Evolutionary conservation across 2,113 vertebrate genomes (phyloP).

Genomic region (Coregonus clupeaformis): DNA sequence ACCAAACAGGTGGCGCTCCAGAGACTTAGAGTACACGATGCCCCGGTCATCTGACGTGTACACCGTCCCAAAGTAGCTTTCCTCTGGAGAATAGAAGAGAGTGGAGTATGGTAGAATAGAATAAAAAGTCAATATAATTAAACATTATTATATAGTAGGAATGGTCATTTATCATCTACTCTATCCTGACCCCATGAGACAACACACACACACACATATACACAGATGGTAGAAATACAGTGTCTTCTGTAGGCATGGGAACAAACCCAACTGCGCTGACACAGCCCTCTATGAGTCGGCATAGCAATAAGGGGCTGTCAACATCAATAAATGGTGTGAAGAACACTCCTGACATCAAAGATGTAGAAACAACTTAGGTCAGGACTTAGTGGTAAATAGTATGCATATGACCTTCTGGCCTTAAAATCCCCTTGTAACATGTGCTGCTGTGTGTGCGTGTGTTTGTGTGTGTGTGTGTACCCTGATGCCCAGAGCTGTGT

Average conservation of each 20-base stretch:
- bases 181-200: not conserved
- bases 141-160: not conserved
- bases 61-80: slow-evolving; percentile 78
- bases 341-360: slow-evolving; percentile 23
- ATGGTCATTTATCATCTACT: not conserved
- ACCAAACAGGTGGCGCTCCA: slow-evolving; percentile 74
- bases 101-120: not conserved
- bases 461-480: slow-evolving; percentile 24
- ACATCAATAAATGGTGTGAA: slow-evolving; percentile 32
- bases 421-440: slow-evolving; percentile 3
- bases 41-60: slow-evolving; percentile 72
- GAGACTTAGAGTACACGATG: slow-evolving; percentile 71
- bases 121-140: not conserved
- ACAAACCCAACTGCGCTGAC: slow-evolving; percentile 8
- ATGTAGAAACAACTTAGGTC: slow-evolving; percentile 31
- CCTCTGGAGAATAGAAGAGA: slow-evolving; percentile 39
- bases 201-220: slow-evolving; percentile 9
- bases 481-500: slow-evolving; percentile 52
- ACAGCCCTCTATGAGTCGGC: slow-evolving; percentile 18
- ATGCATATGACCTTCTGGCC: not conserved
- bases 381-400: not conserved
- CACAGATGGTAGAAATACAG: not conserved
- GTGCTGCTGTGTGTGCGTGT: slow-evolving; percentile 7
- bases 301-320: not conserved
- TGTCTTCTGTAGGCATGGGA: slow-evolving; percentile 2